phyloP scores from a whole-genome alignment of 2,797 vertebrate species.

The Acropternis orthonyx region DNA sequence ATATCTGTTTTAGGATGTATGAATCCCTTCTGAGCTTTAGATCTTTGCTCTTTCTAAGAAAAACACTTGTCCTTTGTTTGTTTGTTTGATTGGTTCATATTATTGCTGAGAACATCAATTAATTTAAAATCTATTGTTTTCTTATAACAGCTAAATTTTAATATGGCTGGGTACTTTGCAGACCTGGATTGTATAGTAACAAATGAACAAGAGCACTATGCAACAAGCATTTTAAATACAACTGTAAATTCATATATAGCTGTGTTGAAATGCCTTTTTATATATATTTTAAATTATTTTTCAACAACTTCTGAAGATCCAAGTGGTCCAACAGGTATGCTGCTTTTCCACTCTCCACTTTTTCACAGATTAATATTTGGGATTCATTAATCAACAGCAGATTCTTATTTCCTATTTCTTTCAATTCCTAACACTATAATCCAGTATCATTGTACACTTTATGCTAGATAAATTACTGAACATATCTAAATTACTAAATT shows the following conservation, averaged over 20 bases:
- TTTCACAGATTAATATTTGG: neutral
- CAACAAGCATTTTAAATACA: neutral
- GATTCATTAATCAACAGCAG: neutral
- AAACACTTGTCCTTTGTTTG: neutral
- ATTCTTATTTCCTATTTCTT: neutral
- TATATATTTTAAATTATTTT: neutral
- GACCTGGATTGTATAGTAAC: neutral
- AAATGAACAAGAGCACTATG: neutral
- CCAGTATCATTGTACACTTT: neutral
- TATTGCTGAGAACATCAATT: neutral
- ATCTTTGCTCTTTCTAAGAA: neutral
- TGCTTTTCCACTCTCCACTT: neutral
- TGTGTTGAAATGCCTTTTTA: neutral
- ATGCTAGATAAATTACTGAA: neutral
- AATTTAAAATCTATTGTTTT: neutral
- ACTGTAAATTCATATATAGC: neutral
- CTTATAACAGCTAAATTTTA: neutral
- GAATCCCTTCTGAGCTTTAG: neutral
- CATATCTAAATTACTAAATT: neutral
- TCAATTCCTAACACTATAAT: neutral
- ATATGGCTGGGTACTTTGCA: neutral
- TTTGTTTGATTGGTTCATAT: neutral
- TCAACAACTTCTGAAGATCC: neutral
- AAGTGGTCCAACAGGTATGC: neutral
- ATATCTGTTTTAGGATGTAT: neutral